These are phyloP conservation scores for Aproaerema taeniolella DNA, from an alignment of 2,888 invertebrate genomes.

Conservation along the genomic window DNA sequence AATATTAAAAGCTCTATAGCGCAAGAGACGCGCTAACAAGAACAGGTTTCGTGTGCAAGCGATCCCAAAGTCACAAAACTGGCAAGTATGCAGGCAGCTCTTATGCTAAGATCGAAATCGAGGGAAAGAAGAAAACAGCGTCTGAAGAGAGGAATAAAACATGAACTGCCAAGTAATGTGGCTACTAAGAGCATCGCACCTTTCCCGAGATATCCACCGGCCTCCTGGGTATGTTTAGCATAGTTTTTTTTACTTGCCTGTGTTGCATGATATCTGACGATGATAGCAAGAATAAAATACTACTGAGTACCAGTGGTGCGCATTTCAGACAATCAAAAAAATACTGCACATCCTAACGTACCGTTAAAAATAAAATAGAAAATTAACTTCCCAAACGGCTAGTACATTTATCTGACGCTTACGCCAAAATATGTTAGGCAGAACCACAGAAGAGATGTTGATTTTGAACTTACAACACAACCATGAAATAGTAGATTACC, in stretches of 20 bases:
- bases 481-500: no score
- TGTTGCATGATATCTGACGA: no score
- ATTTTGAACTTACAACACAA: no score
- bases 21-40: constrained; percentile 14
- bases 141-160: constrained; percentile 83
- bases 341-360: not conserved
- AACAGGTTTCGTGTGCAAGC: constrained; percentile 38
- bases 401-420: no score
- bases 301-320: no score
- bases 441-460: no score
- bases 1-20: constrained; percentile 14
- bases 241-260: no score
- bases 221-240: constrained; percentile 85
- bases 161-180: constrained; percentile 91
- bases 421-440: no score
- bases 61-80: constrained; percentile 61
- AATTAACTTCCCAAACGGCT: not conserved
- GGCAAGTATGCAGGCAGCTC: constrained; percentile 94
- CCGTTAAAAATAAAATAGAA: not conserved
- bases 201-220: constrained; percentile 91
- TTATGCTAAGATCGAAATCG: constrained; percentile 94
- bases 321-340: no score
- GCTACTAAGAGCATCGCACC: constrained; percentile 92
- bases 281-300: no score
- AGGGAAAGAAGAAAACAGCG: constrained; percentile 89